These are phyloP conservation scores for Aphodius sticticus DNA, from an alignment of 2,888 invertebrate species.

Conservation along the genomic window DNA sequence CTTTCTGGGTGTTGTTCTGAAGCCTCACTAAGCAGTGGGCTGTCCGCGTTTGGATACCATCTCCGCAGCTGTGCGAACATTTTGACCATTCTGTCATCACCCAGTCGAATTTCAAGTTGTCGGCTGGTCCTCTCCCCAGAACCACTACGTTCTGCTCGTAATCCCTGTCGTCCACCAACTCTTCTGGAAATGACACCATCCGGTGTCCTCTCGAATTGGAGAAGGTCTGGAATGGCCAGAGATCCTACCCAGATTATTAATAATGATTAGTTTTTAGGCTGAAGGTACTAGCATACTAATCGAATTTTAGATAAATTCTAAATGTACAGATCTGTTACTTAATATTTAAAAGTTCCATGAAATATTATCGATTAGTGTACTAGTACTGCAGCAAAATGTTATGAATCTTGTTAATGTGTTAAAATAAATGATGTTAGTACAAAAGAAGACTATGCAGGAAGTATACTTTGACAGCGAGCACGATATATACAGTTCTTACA, in stretches of 20 bases:
- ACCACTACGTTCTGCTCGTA: slow-evolving; percentile 44
- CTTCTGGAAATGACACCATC: slow-evolving; percentile 62
- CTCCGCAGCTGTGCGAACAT: slow-evolving; percentile 85
- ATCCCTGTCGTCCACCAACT: slow-evolving; percentile 39
- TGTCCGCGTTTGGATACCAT: slow-evolving; percentile 75
- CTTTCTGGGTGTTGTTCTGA: slow-evolving; percentile 65
- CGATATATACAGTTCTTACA: too few relatives aligned
- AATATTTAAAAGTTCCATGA: too few relatives aligned
- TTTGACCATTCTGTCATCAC: slow-evolving; percentile 84
- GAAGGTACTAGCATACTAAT: not conserved
- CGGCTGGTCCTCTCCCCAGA: slow-evolving; percentile 50
- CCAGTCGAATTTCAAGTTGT: slow-evolving; percentile 77
- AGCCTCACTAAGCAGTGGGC: slow-evolving; percentile 75
- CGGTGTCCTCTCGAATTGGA: slow-evolving; percentile 76
- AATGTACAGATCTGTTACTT: too few relatives aligned
- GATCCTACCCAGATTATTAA: slow-evolving; percentile 71
- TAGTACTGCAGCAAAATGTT: too few relatives aligned
- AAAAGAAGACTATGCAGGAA: too few relatives aligned
- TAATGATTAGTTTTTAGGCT: slow-evolving; percentile 33
- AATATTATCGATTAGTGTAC: too few relatives aligned
- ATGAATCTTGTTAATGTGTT: too few relatives aligned
- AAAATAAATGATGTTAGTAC: too few relatives aligned
- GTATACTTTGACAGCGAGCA: too few relatives aligned
- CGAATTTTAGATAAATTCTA: too few relatives aligned
- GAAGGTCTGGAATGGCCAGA: slow-evolving; percentile 84